Conservation (phyloP, 1,140 invertebrate species). For the Prorops nasuta region DNA sequence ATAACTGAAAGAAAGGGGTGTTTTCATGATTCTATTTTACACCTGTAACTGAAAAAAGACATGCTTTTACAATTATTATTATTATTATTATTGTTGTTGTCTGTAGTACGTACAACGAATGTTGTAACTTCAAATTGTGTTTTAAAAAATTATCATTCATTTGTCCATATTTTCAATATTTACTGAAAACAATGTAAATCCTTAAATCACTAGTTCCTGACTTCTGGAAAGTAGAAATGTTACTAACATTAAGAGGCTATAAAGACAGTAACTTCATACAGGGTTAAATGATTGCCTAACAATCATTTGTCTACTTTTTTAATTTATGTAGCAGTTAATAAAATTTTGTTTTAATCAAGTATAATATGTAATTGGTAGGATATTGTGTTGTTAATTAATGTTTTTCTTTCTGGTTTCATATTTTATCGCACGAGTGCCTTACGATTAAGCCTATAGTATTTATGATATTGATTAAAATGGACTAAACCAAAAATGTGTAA, state of each 20-base stretch:
- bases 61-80: too few species aligned
- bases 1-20: neutral
- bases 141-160: neutral
- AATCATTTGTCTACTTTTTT: neutral
- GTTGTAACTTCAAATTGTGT: neutral
- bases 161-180: neutral
- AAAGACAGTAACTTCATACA: conserved; percentile 21
- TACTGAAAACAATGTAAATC: conserved; percentile 8
- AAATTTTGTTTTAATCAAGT: conserved; percentile 21
- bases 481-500: conserved; percentile 18
- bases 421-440: conserved; percentile 46
- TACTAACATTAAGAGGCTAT: conserved; percentile 24
- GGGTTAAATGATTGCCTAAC: conserved; percentile 11
- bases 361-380: conserved; percentile 19
- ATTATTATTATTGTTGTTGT: neutral
- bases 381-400: conserved; percentile 27
- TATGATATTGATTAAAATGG: conserved; percentile 30
- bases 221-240: conserved; percentile 15
- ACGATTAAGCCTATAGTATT: conserved; percentile 43
- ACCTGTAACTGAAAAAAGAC: too few species aligned
- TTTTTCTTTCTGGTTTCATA: conserved; percentile 30
- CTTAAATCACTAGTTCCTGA: conserved; percentile 29
- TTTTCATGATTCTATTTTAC: too few species aligned
- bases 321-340: neutral
- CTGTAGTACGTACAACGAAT: neutral